Evolutionary conservation across 2,113 vertebrate species (phyloP).

Genomic region (Syrrhaptes paradoxus): DNA sequence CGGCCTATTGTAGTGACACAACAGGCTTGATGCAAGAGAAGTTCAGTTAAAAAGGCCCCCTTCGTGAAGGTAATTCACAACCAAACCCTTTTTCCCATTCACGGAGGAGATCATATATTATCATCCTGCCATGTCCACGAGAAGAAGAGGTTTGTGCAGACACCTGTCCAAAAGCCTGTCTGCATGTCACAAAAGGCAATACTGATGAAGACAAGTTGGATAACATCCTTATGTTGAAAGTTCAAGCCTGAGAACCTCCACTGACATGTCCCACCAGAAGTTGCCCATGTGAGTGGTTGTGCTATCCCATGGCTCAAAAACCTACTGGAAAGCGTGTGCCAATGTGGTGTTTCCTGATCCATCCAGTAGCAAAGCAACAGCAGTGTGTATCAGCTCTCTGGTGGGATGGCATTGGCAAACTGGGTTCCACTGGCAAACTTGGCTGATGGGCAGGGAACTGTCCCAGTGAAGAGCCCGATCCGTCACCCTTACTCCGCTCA

Average conservation of each 20-base stretch:
- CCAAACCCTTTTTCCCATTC: background rate
- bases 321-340: background rate
- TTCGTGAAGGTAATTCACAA: background rate
- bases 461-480: rapidly evolving
- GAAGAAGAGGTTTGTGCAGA: background rate
- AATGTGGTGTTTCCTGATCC: background rate
- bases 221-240: background rate
- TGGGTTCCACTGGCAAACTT: background rate
- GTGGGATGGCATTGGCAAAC: background rate
- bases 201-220: background rate
- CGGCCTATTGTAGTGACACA: background rate
- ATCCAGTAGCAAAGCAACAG: background rate
- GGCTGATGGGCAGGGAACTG: background rate
- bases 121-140: background rate
- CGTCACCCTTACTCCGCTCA: background rate
- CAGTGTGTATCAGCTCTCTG: background rate
- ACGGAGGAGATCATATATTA: rapidly evolving
- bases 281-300: rapidly evolving
- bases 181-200: too few species aligned
- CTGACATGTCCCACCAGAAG: background rate
- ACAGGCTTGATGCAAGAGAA: rapidly evolving
- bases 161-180: background rate
- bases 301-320: background rate
- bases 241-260: background rate
- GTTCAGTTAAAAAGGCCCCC: background rate